Evolutionary conservation across 2,797 vertebrate genomes (phyloP).

Genomic region (Phalloptychus januarius): DNA sequence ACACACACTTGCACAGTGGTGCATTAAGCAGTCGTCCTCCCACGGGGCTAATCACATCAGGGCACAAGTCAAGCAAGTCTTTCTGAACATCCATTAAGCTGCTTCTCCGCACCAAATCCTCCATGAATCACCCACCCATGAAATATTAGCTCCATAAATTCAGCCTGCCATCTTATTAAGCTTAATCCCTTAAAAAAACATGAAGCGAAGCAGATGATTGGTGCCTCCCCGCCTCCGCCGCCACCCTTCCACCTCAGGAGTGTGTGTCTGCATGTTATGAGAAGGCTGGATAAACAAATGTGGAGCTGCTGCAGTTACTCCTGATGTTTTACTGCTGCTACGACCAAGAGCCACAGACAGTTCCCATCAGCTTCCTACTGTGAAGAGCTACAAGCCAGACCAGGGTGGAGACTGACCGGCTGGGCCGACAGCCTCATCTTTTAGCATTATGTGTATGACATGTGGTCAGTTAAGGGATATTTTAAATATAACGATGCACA

Average conservation of each 20-base stretch:
- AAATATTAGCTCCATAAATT: slow-evolving; percentile 65
- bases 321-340: slow-evolving; percentile 4
- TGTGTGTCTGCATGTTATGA: slow-evolving; percentile 41
- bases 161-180: slow-evolving; percentile 61
- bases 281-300: slow-evolving; percentile 28
- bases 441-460: neutral
- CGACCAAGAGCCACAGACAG: neutral
- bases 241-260: slow-evolving; percentile 21
- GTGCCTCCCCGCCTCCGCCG: neutral
- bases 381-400: neutral
- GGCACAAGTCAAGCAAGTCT: slow-evolving; percentile 55
- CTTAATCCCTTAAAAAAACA: slow-evolving; percentile 55
- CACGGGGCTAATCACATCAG: slow-evolving; percentile 53
- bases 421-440: neutral
- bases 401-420: neutral
- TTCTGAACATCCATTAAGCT: slow-evolving; percentile 63
- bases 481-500: neutral
- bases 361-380: neutral
- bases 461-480: neutral
- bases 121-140: slow-evolving; percentile 52
- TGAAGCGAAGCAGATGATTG: slow-evolving; percentile 7
- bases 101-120: slow-evolving; percentile 46
- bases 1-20: slow-evolving; percentile 48
- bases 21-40: slow-evolving; percentile 50
- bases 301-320: slow-evolving; percentile 4